Evolutionary conservation across 1,140 invertebrate species (phyloP).

Genomic region (Drosophila sturtevanti): DNA sequence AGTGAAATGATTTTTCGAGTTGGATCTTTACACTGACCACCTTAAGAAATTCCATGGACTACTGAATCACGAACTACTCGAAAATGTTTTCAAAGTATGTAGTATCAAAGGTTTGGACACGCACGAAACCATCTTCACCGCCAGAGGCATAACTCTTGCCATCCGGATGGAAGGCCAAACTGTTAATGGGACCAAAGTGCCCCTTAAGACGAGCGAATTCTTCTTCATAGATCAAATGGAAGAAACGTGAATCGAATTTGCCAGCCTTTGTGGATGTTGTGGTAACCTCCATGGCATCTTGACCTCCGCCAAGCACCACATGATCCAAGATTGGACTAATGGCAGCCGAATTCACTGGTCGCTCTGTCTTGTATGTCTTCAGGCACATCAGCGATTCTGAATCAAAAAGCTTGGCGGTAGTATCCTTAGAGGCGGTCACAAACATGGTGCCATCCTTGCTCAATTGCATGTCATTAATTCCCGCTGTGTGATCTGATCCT

Average conservation of each 20-base stretch:
- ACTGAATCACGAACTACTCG: slow-evolving; percentile 87
- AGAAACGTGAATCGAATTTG: slow-evolving; percentile 99
- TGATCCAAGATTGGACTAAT: slow-evolving; percentile 97
- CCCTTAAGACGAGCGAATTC: slow-evolving; percentile 99
- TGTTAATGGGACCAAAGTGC: slow-evolving; percentile 99
- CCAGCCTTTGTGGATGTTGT: slow-evolving; percentile 97
- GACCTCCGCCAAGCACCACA: slow-evolving; percentile 97
- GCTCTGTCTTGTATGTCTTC: slow-evolving; percentile 98
- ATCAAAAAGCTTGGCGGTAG: slow-evolving; percentile 97
- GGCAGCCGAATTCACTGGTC: slow-evolving; percentile 98
- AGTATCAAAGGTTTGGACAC: slow-evolving; percentile 97
- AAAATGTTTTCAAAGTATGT: slow-evolving; percentile 98
- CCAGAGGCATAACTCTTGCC: slow-evolving; percentile 98
- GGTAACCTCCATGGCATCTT: slow-evolving; percentile 99
- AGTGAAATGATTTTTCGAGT: slow-evolving; percentile 19
- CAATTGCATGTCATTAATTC: slow-evolving; percentile 98
- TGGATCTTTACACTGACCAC: slow-evolving; percentile 17
- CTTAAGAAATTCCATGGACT: slow-evolving; percentile 42
- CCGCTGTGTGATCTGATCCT: slow-evolving; percentile 90
- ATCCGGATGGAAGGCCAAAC: slow-evolving; percentile 98
- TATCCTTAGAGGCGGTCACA: slow-evolving; percentile 97
- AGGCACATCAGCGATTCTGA: slow-evolving; percentile 91
- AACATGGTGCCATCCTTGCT: slow-evolving; percentile 97
- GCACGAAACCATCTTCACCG: slow-evolving; percentile 99
- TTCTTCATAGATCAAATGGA: slow-evolving; percentile 99